Evolutionary conservation across 2,888 invertebrate genomes (phyloP).

Genomic region (Belgica antarctica): DNA sequence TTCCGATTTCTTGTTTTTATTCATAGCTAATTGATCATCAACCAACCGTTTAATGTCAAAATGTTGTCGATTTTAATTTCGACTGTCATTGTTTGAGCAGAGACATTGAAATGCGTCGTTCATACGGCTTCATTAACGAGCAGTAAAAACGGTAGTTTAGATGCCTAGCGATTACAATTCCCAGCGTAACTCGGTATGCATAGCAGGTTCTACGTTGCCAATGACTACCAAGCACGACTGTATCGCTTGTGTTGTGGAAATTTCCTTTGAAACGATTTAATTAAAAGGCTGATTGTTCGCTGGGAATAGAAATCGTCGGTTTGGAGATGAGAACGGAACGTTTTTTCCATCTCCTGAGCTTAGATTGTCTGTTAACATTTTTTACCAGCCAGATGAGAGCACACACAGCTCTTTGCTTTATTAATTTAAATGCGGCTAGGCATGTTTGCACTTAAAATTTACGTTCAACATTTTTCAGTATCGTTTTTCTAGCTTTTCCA

Average conservation of each 20-base stretch:
- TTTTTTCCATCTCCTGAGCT: background rate
- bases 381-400: constrained; percentile 7
- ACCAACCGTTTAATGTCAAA: background rate
- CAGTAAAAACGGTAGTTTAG: constrained; percentile 13
- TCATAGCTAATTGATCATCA: no score
- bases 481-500: background rate
- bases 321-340: constrained; percentile 1
- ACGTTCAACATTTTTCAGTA: background rate
- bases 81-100: background rate
- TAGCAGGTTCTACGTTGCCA: background rate
- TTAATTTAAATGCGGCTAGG: constrained; percentile 31
- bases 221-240: background rate
- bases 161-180: background rate
- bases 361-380: constrained; percentile 12
- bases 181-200: constrained; percentile 3
- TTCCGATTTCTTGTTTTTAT: no score
- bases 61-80: constrained; percentile 6
- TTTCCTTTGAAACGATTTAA: constrained; percentile 12
- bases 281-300: constrained; percentile 17
- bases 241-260: background rate
- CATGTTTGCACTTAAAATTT: constrained; percentile 4
- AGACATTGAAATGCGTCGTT: background rate
- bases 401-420: background rate
- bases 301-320: constrained; percentile 14
- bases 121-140: constrained; percentile 13